Conservation (phyloP, 2,797 vertebrate genomes). For the Pipistrellus kuhlii region DNA sequence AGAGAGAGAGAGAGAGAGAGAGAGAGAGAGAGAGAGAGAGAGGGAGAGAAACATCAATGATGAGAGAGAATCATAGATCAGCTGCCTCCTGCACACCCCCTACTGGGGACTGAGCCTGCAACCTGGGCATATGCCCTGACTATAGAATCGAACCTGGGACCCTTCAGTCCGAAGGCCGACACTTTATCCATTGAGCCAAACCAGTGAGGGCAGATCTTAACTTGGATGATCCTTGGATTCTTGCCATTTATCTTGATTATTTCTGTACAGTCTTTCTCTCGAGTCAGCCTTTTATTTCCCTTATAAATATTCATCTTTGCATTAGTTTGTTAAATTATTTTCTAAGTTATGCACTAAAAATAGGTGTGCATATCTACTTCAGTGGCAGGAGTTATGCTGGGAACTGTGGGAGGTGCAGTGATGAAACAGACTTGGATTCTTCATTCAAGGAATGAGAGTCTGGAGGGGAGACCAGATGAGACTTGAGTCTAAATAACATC, state of each 20-base stretch:
- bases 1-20: neutral
- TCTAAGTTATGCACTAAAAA: neutral
- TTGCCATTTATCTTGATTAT: neutral
- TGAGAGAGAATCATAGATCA: neutral
- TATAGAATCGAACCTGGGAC: neutral
- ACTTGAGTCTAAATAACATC: neutral
- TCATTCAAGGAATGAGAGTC: too few species aligned
- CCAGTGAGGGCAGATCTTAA: neutral
- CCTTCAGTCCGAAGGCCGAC: neutral
- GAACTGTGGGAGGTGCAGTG: neutral
- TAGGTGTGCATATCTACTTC: neutral
- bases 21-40: neutral
- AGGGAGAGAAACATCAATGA: neutral
- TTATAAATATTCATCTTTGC: neutral
- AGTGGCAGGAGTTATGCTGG: neutral
- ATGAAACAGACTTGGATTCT: too few species aligned
- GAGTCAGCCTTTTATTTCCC: neutral
- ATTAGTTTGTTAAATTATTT: neutral
- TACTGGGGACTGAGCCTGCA: neutral
- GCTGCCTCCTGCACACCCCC: neutral
- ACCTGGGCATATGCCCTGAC: neutral
- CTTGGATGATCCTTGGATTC: neutral
- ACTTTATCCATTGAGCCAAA: neutral
- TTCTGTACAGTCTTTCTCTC: neutral
- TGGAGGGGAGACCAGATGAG: neutral